These are phyloP conservation scores for Steinernema feltiae DNA, from an alignment of 1,140 invertebrate genomes.

Conservation along the genomic window DNA sequence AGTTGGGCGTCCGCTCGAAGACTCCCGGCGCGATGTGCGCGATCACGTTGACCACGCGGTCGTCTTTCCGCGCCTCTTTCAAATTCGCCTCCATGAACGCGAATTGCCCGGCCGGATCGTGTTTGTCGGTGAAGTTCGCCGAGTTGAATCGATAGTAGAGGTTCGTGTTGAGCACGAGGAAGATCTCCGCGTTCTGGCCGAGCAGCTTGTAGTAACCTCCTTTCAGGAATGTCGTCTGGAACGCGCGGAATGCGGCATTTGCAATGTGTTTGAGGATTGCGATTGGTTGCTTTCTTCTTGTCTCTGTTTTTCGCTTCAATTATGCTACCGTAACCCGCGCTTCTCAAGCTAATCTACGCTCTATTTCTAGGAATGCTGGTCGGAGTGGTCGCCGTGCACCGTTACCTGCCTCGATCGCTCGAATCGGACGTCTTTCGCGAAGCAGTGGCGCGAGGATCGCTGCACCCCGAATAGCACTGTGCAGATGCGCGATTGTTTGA, in stretches of 20 bases:
- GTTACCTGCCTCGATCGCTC: not conserved
- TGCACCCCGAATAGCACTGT: not conserved
- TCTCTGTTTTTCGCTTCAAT: not conserved
- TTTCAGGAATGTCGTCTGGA: slow-evolving; percentile 46
- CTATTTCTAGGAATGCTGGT: not conserved
- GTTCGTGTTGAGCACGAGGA: slow-evolving; percentile 53
- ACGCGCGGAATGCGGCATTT: slow-evolving; percentile 14
- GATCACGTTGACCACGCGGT: slow-evolving; percentile 41
- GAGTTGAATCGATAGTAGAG: slow-evolving; percentile 48
- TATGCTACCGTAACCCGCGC: not conserved
- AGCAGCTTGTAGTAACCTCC: slow-evolving; percentile 48
- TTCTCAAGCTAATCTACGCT: too few species aligned
- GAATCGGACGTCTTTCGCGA: not conserved
- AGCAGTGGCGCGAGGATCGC: not conserved
- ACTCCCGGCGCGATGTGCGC: slow-evolving; percentile 52
- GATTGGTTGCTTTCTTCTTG: not conserved
- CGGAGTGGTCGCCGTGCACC: not conserved
- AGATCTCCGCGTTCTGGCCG: slow-evolving; percentile 23
- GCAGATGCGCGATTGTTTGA: not conserved
- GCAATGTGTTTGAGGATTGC: not conserved
- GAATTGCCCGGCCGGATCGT: slow-evolving; percentile 51
- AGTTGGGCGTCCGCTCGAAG: slow-evolving; percentile 46
- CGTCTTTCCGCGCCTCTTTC: slow-evolving; percentile 25
- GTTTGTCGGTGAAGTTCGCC: slow-evolving; percentile 37
- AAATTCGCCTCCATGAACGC: slow-evolving; percentile 44